Percentiles rank a stretch among this genome's conserved stretches.
These are phyloP conservation scores for Aphrophora alni DNA, from an alignment of 2,888 invertebrate genomes.

Conservation along the genomic window DNA sequence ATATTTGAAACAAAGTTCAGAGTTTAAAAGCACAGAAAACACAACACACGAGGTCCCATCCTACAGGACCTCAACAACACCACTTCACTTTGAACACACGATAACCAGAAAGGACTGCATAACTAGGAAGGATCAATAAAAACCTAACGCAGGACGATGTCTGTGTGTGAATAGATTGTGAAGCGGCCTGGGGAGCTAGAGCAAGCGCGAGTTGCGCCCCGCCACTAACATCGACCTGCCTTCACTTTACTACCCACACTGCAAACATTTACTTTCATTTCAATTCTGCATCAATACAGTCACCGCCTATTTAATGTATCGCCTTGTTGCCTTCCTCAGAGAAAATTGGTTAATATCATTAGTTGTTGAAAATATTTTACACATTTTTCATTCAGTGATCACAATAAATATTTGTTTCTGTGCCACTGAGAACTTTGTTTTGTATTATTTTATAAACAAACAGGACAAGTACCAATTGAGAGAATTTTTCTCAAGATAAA, in stretches of 20 bases:
- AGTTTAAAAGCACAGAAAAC: background rate
- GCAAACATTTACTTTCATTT: background rate
- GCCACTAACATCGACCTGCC: background rate
- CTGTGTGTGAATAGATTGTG: conserved; percentile 2
- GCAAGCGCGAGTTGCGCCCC: background rate
- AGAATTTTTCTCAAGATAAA: no score
- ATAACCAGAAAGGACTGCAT: conserved; percentile 5
- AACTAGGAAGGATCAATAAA: conserved; percentile 6
- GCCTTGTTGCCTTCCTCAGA: no score
- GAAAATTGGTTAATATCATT: no score
- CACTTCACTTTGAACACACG: background rate
- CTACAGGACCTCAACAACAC: background rate
- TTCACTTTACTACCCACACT: background rate
- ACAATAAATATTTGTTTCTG: no score
- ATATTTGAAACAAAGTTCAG: no score
- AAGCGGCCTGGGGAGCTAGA: background rate
- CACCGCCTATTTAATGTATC: no score
- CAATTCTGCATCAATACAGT: background rate
- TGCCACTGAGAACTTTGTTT: no score
- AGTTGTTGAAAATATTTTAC: no score
- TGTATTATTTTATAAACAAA: no score
- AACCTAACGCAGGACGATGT: background rate
- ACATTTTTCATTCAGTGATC: no score
- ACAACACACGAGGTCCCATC: conserved; percentile 9
- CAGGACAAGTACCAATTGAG: no score